Base-by-base conservation (phyloP, 2,888 invertebrate species). In the Malacosoma neustria region DNA sequence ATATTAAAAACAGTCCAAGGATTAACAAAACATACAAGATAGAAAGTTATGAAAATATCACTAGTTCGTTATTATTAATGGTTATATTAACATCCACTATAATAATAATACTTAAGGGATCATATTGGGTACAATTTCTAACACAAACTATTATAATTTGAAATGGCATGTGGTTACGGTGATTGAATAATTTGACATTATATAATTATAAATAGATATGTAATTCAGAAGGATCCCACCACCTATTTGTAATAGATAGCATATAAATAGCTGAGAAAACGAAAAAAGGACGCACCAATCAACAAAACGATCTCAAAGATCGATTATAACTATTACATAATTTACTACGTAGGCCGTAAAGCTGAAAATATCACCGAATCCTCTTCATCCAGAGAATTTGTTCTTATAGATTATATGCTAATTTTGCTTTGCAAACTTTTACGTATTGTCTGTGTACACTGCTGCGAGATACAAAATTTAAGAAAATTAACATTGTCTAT, bases 321-420 rank as follows among this genome's bases (percentile, higher is more conserved):
- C 72, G 43, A 46, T 52, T 59, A 61, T 50, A 51, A 3, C 22
- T 54, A 47, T 60, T 62, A 65, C 53, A 61, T 43, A 68, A 68
- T 59, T 72, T 61, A 70, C 60, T 53, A 60, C 66, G 65, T 71
- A 75, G 79, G 82, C 82, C 64, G 75, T 84, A 84, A 84, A 84
- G 84, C 84, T 82, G 35, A 72, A 77, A 72, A 76, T 84, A 84
- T 84, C 84, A 84, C 84, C 59, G 57, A 65, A 72, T 72, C 65
- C 79, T 73, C 76, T 59, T 52, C 59, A 51, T 53, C 41, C 42
- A 43, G 54, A 71, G 79, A 84, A 77, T 77, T 77, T 74, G 57
- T 51, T 54, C 48, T 54, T 61, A 22, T 7, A 22, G 22, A 22
- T 50, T 47, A 51, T 54, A 55, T 55, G 43, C 47, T 51, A 36